Conservation (phyloP, 1,140 invertebrate genomes). For the Marisa cornuarietis region DNA sequence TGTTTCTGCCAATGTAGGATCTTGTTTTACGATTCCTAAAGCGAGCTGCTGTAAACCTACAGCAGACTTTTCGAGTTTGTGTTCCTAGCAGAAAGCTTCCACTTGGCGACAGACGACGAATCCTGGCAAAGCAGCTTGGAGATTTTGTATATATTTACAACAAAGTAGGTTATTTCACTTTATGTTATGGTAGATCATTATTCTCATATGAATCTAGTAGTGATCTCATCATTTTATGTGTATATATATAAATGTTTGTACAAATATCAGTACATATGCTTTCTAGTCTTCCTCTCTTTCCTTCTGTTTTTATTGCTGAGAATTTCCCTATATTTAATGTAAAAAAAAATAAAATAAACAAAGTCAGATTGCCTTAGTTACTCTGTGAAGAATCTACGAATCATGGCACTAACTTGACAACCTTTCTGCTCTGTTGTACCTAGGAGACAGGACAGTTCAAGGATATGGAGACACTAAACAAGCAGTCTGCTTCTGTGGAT, state of each 20-base stretch:
- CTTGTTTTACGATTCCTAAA: constrained; percentile 81
- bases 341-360: too few species aligned
- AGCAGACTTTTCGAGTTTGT: constrained; percentile 79
- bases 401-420: too few species aligned
- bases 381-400: too few species aligned
- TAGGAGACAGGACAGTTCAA: constrained; percentile 61
- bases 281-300: too few species aligned
- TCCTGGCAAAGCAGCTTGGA: constrained; percentile 89
- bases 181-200: not conserved
- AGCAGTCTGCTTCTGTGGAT: constrained; percentile 30
- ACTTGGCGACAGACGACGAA: constrained; percentile 84
- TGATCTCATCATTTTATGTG: not conserved
- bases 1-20: constrained; percentile 68
- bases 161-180: constrained; percentile 67
- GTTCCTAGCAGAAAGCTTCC: constrained; percentile 79
- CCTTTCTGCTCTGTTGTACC: too few species aligned
- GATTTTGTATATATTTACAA: constrained; percentile 92
- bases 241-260: not conserved
- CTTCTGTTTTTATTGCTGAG: too few species aligned
- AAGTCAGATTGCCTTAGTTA: too few species aligned
- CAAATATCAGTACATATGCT: not conserved
- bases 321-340: too few species aligned
- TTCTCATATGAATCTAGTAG: not conserved
- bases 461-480: constrained; percentile 43
- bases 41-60: constrained; percentile 79